These are phyloP conservation scores for Spisula solida DNA, from an alignment of 2,888 invertebrate genomes.

Conservation along the genomic window DNA sequence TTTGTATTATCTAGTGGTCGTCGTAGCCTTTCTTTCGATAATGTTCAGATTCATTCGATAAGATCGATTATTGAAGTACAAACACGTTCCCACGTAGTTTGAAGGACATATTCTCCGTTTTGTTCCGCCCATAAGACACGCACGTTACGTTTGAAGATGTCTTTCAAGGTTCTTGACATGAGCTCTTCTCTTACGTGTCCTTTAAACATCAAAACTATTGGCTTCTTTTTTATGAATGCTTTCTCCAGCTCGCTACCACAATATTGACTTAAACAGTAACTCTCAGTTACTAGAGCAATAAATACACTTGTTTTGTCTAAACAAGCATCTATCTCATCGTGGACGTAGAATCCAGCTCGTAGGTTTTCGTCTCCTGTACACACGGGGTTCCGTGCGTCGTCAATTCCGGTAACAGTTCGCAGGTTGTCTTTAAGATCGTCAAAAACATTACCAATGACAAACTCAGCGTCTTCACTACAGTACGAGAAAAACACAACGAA, in stretches of 20 bases:
- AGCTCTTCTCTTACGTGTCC: conserved; percentile 5
- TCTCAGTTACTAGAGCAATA: conserved; percentile 1
- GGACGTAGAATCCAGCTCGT: not conserved
- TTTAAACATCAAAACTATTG: conserved; percentile 22
- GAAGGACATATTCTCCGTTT: conserved; percentile 21
- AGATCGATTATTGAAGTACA: conserved; percentile 7
- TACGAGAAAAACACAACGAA: conserved; percentile 23
- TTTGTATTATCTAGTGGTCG: no score
- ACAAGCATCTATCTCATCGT: conserved; percentile 12
- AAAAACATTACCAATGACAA: not conserved
- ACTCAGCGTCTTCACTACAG: conserved; percentile 17
- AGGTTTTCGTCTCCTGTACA: conserved; percentile 21
- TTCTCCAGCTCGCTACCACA: conserved; percentile 28
- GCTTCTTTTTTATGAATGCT: conserved; percentile 21
- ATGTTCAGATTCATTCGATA: not conserved
- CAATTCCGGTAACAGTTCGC: conserved; percentile 5
- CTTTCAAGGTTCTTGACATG: conserved; percentile 26
- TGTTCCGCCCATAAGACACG: conserved; percentile 2
- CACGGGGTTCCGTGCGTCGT: not conserved
- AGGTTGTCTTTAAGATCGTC: conserved; percentile 13
- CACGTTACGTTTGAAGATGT: conserved; percentile 1
- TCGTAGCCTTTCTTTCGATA: not conserved
- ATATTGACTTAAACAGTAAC: not conserved
- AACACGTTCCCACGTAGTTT: conserved; percentile 21
- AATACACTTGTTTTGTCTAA: not conserved